These are phyloP conservation scores for Tenodera sinensis DNA, from an alignment of 2,888 invertebrate species.

Conservation along the genomic window DNA sequence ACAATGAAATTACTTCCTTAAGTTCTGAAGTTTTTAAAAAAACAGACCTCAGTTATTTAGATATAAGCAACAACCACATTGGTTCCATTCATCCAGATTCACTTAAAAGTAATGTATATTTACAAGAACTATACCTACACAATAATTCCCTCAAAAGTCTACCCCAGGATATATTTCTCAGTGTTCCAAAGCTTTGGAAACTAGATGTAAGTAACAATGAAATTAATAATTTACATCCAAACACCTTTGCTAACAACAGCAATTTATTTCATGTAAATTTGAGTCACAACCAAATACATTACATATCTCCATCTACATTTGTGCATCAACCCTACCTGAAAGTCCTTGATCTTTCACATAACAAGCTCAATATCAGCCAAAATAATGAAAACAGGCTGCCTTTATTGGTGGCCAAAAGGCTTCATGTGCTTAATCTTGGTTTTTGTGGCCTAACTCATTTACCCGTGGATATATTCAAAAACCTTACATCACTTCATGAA, in stretches of 20 bases:
- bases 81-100: background rate
- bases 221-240: background rate
- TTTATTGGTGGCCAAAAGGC: background rate
- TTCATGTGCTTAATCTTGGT: background rate
- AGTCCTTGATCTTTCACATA: background rate
- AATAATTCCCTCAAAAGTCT: background rate
- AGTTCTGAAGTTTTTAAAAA: background rate
- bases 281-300: background rate
- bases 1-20: background rate
- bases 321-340: background rate
- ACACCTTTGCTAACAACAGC: background rate
- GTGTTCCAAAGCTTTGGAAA: background rate
- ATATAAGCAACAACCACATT: background rate
- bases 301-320: background rate
- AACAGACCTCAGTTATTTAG: background rate
- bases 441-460: background rate
- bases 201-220: background rate
- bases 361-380: background rate
- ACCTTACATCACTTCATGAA: background rate
- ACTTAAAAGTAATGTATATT: background rate
- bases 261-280: background rate
- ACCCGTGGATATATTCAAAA: background rate
- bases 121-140: background rate
- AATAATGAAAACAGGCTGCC: background rate
- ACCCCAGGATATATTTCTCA: background rate